Percentiles rank a stretch among this genome's conserved stretches.
Evolutionary conservation across 2,888 invertebrate genomes (phyloP).

Genomic region (Zele albiditarsus): DNA sequence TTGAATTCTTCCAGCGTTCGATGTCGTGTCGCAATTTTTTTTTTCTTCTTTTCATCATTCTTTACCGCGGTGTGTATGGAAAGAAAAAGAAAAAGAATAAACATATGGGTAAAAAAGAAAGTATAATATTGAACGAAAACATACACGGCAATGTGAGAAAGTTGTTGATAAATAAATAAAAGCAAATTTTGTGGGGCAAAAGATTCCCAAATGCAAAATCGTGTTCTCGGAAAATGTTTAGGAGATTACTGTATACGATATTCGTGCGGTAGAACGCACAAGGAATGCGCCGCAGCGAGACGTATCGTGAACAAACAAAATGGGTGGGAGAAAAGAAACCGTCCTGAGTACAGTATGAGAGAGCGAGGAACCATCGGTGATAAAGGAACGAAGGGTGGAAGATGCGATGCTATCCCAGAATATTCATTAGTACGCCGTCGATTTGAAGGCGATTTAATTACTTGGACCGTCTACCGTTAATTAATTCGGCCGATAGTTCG

Average conservation of each 20-base stretch:
- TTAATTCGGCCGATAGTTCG: conserved; percentile 67
- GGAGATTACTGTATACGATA: conserved; percentile 51
- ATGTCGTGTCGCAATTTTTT: background rate
- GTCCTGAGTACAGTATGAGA: conserved; percentile 48
- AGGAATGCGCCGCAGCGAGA: conserved; percentile 36
- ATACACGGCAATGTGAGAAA: background rate
- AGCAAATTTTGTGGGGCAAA: background rate
- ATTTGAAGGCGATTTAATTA: conserved; percentile 67
- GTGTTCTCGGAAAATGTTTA: conserved; percentile 54
- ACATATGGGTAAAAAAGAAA: background rate
- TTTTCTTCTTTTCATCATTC: background rate
- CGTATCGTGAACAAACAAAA: conserved; percentile 21
- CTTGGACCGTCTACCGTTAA: conserved; percentile 62
- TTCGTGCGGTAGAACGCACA: conserved; percentile 39
- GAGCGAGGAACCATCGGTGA: conserved; percentile 20
- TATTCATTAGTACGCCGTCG: conserved; percentile 65
- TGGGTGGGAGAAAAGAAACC: conserved; percentile 44
- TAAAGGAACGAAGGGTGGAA: conserved; percentile 21
- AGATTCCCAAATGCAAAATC: conserved; percentile 1
- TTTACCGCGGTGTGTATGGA: background rate
- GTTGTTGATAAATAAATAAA: conserved; percentile 3
- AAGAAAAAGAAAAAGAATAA: background rate
- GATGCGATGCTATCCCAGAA: conserved; percentile 53
- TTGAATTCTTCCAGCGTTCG: conserved; percentile 6
- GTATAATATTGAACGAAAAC: conserved; percentile 1